phyloP scores from a whole-genome alignment of 1,140 invertebrate genomes.

The Zaprionus ghesquierei region DNA sequence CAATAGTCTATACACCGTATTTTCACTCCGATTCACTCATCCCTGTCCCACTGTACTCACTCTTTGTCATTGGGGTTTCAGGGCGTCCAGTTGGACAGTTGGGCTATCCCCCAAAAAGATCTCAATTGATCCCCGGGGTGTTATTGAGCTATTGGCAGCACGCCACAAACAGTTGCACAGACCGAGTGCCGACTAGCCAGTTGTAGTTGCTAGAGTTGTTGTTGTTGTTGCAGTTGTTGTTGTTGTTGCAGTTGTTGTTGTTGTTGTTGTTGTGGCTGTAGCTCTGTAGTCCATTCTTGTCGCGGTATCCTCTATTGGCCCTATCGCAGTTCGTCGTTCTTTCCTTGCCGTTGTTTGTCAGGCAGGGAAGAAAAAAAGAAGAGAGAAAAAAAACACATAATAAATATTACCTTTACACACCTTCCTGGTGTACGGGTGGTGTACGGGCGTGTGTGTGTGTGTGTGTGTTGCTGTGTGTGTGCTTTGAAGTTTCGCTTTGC shows the following conservation, averaged over 20 bases:
- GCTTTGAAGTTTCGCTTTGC: constrained; percentile 44
- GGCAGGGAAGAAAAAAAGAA: constrained; percentile 10
- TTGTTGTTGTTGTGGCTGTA: neutral
- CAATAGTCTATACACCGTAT: too few relatives aligned
- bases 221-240: neutral
- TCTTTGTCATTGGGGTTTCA: constrained; percentile 16
- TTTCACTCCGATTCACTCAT: too few relatives aligned
- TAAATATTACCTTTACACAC: constrained; percentile 74
- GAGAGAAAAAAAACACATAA: constrained; percentile 54
- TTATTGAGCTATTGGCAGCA: constrained; percentile 77
- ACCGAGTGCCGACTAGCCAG: neutral
- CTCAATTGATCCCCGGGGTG: constrained; percentile 76
- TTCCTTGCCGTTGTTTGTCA: constrained; percentile 55
- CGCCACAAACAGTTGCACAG: constrained; percentile 38
- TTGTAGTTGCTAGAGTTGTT: neutral
- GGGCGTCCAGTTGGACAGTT: constrained; percentile 3
- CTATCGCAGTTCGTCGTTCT: constrained; percentile 10
- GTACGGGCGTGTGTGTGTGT: neutral
- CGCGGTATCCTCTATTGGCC: constrained; percentile 10
- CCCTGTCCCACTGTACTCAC: neutral
- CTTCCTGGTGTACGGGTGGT: constrained; percentile 14
- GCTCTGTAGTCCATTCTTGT: constrained; percentile 20
- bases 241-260: neutral
- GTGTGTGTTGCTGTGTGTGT: constrained; percentile 13
- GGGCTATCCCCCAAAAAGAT: constrained; percentile 69